Percentiles rank a stretch among this genome's conserved stretches.
These are phyloP conservation scores for Chiroxiphia lanceolata DNA, from an alignment of 2,797 vertebrate genomes.

Conservation along the genomic window DNA sequence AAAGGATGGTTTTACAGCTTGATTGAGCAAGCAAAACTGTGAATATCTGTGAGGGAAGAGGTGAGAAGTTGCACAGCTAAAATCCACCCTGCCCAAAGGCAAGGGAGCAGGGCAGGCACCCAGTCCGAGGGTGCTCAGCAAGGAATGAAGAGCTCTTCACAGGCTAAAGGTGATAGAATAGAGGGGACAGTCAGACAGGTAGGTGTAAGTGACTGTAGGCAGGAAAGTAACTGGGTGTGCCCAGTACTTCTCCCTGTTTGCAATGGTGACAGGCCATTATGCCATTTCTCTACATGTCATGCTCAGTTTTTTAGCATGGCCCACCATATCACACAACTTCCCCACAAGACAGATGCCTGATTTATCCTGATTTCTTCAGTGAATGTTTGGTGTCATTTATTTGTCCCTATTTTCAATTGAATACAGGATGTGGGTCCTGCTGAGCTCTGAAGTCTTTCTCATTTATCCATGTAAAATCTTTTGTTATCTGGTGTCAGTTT, in stretches of 20 bases:
- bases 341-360: background rate
- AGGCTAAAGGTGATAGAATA: fast-evolving
- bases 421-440: background rate
- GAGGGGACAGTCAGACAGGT: background rate
- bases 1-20: background rate
- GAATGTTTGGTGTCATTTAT: background rate
- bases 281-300: background rate
- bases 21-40: background rate
- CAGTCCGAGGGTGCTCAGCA: background rate
- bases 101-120: background rate
- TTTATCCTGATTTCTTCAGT: background rate
- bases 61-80: background rate
- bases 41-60: background rate
- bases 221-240: background rate
- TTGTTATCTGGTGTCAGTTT: background rate
- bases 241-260: background rate
- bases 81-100: background rate
- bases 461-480: background rate
- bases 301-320: background rate
- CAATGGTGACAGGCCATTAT: background rate
- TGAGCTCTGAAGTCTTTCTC: background rate
- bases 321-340: background rate
- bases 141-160: background rate
- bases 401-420: background rate
- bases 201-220: background rate